Conservation (phyloP, 2,113 vertebrate genomes). For the Microcebus lehilahytsara region DNA sequence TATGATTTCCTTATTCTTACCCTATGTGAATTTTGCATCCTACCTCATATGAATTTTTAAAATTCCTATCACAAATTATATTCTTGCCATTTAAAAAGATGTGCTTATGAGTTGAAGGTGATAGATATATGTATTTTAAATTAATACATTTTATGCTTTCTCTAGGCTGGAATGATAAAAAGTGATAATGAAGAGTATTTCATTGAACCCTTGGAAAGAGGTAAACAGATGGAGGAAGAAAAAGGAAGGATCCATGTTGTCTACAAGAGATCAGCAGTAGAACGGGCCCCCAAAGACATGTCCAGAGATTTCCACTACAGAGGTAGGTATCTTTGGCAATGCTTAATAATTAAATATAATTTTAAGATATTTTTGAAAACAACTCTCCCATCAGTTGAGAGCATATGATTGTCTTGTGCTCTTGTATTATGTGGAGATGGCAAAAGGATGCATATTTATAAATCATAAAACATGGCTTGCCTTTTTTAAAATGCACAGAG, state of each 20-base stretch:
- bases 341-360: background rate
- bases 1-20: background rate
- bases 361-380: background rate
- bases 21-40: background rate
- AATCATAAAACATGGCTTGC: background rate
- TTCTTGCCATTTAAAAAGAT: constrained; percentile 8
- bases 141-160: constrained; percentile 54
- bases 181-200: constrained; percentile 95
- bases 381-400: background rate
- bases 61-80: background rate
- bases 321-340: constrained; percentile 75
- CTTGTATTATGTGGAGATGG: background rate
- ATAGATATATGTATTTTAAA: background rate
- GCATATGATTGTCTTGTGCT: background rate
- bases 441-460: background rate
- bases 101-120: background rate
- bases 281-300: constrained; percentile 71
- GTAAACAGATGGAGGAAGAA: constrained; percentile 93
- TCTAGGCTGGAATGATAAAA: constrained; percentile 97
- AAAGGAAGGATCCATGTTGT: constrained; percentile 94
- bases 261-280: constrained; percentile 92
- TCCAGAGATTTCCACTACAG: constrained; percentile 83
- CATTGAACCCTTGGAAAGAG: constrained; percentile 96
- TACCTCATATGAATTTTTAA: background rate
- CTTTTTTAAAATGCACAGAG: background rate